phyloP scores from a whole-genome alignment of 2,888 invertebrate species.

The Callinectes sapidus region DNA sequence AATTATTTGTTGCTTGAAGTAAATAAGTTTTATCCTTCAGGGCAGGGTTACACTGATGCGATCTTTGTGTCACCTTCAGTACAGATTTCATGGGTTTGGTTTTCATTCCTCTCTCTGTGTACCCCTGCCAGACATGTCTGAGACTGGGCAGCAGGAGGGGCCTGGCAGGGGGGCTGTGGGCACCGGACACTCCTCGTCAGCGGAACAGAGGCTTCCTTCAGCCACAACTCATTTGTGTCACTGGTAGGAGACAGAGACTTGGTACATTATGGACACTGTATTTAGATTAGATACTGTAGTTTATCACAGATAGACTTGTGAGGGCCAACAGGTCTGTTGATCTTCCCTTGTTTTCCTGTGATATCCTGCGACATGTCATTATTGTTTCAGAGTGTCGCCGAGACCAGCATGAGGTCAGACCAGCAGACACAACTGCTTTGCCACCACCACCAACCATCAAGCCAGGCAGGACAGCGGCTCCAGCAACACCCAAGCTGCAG shows the following conservation, averaged over 20 bases:
- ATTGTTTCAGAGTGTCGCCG: neutral
- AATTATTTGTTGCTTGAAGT: neutral
- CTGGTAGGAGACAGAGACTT: slow-evolving; percentile 4
- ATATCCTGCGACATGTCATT: neutral
- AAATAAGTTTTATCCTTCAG: neutral
- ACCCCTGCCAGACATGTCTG: neutral
- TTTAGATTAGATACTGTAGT: no score
- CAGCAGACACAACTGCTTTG: neutral
- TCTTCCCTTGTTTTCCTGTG: no score
- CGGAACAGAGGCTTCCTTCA: slow-evolving; percentile 1
- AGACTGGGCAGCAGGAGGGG: neutral
- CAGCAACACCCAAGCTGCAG: neutral
- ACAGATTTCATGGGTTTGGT: neutral
- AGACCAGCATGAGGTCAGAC: neutral
- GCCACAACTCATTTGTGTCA: neutral
- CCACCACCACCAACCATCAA: slow-evolving; percentile 9
- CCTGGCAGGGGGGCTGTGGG: neutral
- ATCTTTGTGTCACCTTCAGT: slow-evolving; percentile 1
- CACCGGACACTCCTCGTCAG: neutral
- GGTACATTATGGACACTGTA: no score
- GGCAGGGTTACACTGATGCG: neutral
- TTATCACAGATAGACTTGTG: no score
- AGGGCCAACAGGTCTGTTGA: no score
- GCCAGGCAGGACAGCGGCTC: neutral
- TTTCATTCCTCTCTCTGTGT: neutral